Percentiles rank a stretch among this genome's conserved stretches.
Evolutionary conservation across 2,113 vertebrate genomes (phyloP).

Genomic region (Petrocephalus zakoni): DNA sequence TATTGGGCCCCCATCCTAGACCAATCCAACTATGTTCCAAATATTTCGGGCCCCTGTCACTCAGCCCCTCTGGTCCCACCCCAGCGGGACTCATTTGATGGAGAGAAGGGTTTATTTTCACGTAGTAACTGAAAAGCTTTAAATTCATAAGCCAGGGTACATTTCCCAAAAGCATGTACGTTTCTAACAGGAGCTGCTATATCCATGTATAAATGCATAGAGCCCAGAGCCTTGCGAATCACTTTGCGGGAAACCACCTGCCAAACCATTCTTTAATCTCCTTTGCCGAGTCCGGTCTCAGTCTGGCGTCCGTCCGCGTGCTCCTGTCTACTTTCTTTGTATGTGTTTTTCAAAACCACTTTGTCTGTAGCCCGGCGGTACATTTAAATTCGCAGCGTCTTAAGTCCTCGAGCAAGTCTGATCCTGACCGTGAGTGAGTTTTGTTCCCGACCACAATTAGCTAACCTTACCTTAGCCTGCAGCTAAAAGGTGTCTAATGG

Average conservation of each 20-base stretch:
- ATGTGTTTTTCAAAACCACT: background rate
- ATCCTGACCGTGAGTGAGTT: slow-evolving; percentile 97
- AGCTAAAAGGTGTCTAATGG: slow-evolving; percentile 93
- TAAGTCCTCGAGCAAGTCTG: slow-evolving; percentile 65
- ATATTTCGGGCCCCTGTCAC: background rate
- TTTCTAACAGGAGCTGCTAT: background rate
- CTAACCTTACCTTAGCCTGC: slow-evolving; percentile 95
- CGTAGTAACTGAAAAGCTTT: background rate
- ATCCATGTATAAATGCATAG: background rate
- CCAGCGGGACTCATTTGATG: background rate
- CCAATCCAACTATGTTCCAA: background rate
- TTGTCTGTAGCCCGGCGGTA: background rate
- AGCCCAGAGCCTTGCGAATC: background rate
- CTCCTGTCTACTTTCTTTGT: background rate
- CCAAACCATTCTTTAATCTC: background rate
- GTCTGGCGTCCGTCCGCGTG: background rate
- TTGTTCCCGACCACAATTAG: slow-evolving; percentile 99
- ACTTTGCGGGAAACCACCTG: background rate
- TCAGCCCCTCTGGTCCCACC: background rate
- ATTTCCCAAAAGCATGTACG: background rate
- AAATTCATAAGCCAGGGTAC: background rate
- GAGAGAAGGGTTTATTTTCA: background rate
- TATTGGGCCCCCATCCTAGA: background rate
- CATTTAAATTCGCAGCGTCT: background rate
- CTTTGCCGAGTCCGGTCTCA: background rate